phyloP scores from a whole-genome alignment of 2,888 invertebrate species.

The Caenorhabditis drosophilae region DNA sequence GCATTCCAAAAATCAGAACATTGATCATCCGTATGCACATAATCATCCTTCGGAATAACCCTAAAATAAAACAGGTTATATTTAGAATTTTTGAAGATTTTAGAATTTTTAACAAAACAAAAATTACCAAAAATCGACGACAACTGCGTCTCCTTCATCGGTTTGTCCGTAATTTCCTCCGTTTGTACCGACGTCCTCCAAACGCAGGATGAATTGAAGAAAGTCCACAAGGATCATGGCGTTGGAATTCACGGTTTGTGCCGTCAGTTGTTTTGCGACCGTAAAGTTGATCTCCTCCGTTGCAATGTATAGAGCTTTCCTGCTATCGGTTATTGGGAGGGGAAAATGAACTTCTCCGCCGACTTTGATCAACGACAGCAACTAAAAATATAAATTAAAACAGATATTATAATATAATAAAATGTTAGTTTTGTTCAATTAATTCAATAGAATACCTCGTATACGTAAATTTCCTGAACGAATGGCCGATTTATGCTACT shows the following conservation, averaged over 20 bases:
- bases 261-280: constrained; percentile 16
- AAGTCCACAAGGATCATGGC: constrained; percentile 20
- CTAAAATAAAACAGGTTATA: constrained; percentile 12
- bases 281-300: constrained; percentile 23
- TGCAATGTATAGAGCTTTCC: constrained; percentile 22
- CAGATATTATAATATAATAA: constrained; percentile 14
- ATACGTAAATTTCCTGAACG: constrained; percentile 19
- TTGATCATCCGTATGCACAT: constrained; percentile 8
- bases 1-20: constrained; percentile 7
- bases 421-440: constrained; percentile 30
- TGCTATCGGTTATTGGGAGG: constrained; percentile 22
- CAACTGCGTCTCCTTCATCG: constrained; percentile 10
- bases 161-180: constrained; percentile 13
- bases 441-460: constrained; percentile 29
- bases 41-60: constrained; percentile 9
- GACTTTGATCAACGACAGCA: constrained; percentile 25
- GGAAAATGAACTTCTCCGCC: constrained; percentile 24
- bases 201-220: constrained; percentile 21
- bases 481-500: constrained; percentile 21
- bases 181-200: constrained; percentile 27
- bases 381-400: constrained; percentile 23
- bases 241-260: constrained; percentile 16
- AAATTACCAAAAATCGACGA: constrained; percentile 17
- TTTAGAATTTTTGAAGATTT: too few species aligned
- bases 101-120: constrained; percentile 17